Conservation (phyloP, 2,888 invertebrate genomes). For the Iselma pallidipennis region DNA sequence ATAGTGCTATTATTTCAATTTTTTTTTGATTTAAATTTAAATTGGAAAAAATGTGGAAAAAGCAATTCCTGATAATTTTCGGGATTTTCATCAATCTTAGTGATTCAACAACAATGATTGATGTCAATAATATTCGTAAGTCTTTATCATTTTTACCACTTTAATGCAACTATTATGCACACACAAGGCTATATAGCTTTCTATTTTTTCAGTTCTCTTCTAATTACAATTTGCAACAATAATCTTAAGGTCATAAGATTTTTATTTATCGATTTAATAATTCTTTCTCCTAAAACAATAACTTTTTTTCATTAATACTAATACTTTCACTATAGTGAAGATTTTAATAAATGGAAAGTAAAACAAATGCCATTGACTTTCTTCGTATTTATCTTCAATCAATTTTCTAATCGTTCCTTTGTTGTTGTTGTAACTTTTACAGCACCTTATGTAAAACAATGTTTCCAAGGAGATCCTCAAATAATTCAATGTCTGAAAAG, state of each 20-base stretch:
- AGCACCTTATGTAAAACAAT: constrained; percentile 71
- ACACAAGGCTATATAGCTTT: too few relatives aligned
- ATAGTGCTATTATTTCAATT: neutral
- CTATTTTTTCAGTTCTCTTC: too few relatives aligned
- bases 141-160: too few relatives aligned
- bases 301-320: neutral
- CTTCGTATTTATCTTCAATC: neutral
- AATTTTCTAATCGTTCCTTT: neutral
- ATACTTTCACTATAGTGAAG: neutral
- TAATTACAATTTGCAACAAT: too few relatives aligned
- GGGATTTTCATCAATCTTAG: neutral
- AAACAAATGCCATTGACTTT: too few relatives aligned
- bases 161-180: too few relatives aligned
- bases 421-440: constrained; percentile 40
- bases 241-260: too few relatives aligned
- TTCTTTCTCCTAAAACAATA: neutral
- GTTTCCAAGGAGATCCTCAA: constrained; percentile 65
- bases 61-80: neutral
- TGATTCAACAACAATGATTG: constrained; percentile 4
- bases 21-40: neutral
- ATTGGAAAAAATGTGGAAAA: neutral
- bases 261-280: too few relatives aligned
- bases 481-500: constrained; percentile 62
- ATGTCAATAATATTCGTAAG: constrained; percentile 25
- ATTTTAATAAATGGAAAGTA: neutral